Conservation (phyloP, 2,888 invertebrate genomes). For the Cyaniris semiargus region DNA sequence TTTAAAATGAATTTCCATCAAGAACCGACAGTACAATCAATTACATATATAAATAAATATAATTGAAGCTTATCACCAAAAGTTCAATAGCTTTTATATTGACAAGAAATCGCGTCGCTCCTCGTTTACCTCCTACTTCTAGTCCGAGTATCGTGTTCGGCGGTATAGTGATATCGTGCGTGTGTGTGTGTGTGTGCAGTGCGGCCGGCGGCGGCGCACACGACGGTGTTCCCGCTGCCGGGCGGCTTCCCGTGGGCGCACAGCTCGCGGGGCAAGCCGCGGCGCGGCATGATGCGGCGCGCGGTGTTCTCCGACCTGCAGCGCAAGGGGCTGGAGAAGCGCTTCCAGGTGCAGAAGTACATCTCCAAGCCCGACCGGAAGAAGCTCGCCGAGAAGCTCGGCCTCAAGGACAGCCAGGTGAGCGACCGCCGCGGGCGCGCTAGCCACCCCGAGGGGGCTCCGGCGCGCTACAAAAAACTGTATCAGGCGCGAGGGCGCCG, state of each 20-base stretch:
- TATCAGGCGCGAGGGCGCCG: slow-evolving; percentile 54
- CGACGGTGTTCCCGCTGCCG: slow-evolving; percentile 83
- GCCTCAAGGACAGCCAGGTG: slow-evolving; percentile 98
- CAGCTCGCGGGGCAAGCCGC: slow-evolving; percentile 93
- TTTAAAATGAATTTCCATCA: no score
- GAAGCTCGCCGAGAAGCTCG: slow-evolving; percentile 96
- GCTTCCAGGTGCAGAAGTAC: slow-evolving; percentile 98
- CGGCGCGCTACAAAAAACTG: slow-evolving; percentile 71
- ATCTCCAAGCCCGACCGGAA: slow-evolving; percentile 99
- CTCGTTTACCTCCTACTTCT: no score
- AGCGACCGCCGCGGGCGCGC: neutral
- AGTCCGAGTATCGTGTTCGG: no score
- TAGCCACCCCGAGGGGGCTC: slow-evolving; percentile 36
- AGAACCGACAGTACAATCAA: no score
- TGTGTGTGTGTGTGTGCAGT: slow-evolving; percentile 49
- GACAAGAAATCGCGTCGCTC: neutral
- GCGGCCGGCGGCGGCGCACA: slow-evolving; percentile 73
- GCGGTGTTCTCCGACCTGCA: slow-evolving; percentile 99
- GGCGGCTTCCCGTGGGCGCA: slow-evolving; percentile 94
- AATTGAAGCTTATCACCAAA: no score
- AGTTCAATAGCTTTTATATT: no score
- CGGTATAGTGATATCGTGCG: neutral
- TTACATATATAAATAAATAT: no score
- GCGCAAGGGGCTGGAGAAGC: slow-evolving; percentile 95
- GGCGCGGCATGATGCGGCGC: slow-evolving; percentile 97